These are phyloP conservation scores for Carassius carassius DNA, from an alignment of 2,113 vertebrate genomes.

Conservation along the genomic window DNA sequence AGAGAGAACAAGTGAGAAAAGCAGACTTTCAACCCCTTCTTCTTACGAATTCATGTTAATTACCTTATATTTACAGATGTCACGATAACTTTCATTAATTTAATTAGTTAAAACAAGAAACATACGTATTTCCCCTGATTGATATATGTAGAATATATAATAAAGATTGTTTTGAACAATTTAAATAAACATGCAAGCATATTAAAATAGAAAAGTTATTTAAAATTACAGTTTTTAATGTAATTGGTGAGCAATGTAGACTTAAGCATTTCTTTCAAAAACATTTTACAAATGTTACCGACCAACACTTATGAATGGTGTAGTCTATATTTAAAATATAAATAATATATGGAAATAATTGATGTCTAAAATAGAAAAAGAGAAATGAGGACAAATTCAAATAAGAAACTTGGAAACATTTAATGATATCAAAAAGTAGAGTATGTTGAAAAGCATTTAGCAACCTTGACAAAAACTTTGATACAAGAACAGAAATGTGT, in stretches of 20 bases:
- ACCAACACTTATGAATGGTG: neutral
- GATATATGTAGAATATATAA: too few species aligned
- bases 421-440: conserved; percentile 32
- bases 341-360: too few species aligned
- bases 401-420: conserved; percentile 29
- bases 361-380: neutral
- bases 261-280: too few species aligned
- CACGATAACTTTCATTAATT: too few species aligned
- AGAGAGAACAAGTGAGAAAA: neutral
- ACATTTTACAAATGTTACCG: too few species aligned
- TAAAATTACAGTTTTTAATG: too few species aligned
- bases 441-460: conserved; percentile 4
- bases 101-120: too few species aligned
- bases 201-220: neutral
- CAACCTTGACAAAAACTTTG: neutral
- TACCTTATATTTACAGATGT: too few species aligned
- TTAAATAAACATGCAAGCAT: neutral
- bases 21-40: neutral
- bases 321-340: neutral
- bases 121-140: too few species aligned
- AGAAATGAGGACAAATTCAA: neutral
- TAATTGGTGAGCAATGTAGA: too few species aligned
- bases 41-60: neutral
- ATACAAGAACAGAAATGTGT: neutral
- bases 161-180: too few species aligned